Evolutionary conservation across 2,113 vertebrate genomes (phyloP).

Genomic region (Anguilla rostrata): DNA sequence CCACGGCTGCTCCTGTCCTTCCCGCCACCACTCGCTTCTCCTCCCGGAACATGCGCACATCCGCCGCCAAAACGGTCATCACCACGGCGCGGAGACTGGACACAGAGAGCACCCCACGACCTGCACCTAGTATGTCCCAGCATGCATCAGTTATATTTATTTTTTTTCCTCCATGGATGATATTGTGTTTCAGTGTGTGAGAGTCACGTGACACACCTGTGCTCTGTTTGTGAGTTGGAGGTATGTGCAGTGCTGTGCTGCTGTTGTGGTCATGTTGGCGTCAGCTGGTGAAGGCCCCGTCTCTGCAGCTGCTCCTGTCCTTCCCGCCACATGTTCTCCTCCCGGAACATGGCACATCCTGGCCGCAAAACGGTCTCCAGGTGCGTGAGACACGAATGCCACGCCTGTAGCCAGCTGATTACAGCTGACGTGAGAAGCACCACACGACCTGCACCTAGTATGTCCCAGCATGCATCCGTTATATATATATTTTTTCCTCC

Average conservation of each 20-base stretch:
- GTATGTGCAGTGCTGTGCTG: too few relatives aligned
- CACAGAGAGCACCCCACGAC: constrained; percentile 29
- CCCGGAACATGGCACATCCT: too few relatives aligned
- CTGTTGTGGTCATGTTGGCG: too few relatives aligned
- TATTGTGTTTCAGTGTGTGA: neutral
- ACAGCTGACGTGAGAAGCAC: too few relatives aligned
- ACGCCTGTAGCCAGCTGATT: too few relatives aligned
- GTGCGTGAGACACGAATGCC: too few relatives aligned
- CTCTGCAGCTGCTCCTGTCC: too few relatives aligned
- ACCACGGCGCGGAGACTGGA: constrained; percentile 43
- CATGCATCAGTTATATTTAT: neutral
- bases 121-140: constrained; percentile 54
- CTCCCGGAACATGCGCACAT: constrained; percentile 38
- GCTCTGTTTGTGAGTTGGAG: neutral
- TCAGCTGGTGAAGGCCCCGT: too few relatives aligned
- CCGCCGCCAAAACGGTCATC: constrained; percentile 30
- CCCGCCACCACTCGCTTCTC: constrained; percentile 9
- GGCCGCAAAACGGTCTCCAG: too few relatives aligned
- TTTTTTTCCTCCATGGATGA: neutral
- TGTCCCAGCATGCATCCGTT: constrained; percentile 8
- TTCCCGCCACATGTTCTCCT: too few relatives aligned
- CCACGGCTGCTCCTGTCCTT: constrained; percentile 41
- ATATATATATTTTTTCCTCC: neutral
- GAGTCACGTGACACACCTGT: neutral
- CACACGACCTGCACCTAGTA: too few relatives aligned